phyloP scores from a whole-genome alignment of 2,797 vertebrate species.

The Glyptemys insculpta region DNA sequence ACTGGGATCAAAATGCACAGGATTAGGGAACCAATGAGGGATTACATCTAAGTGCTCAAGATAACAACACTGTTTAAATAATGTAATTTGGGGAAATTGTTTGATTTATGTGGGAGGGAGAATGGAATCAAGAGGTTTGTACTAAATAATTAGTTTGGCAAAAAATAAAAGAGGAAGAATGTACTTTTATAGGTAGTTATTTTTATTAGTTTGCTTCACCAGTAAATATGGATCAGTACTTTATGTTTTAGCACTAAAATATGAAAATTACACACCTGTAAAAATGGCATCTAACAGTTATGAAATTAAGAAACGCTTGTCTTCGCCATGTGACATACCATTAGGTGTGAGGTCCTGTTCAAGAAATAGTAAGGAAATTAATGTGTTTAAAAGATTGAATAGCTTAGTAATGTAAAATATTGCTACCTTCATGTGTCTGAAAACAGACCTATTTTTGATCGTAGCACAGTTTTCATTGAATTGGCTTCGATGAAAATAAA shows the following conservation, averaged over 20 bases:
- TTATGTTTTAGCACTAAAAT: slow-evolving; percentile 78
- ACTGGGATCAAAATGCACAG: neutral
- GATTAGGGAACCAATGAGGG: slow-evolving; percentile 59
- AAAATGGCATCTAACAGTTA: slow-evolving; percentile 80
- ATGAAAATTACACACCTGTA: slow-evolving; percentile 82
- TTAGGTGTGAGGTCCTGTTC: slow-evolving; percentile 76
- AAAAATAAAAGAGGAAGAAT: slow-evolving; percentile 80
- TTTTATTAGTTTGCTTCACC: slow-evolving; percentile 81
- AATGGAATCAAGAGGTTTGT: slow-evolving; percentile 58
- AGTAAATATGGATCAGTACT: slow-evolving; percentile 82
- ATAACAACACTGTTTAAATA: slow-evolving; percentile 30
- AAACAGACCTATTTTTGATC: slow-evolving; percentile 65
- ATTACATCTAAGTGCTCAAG: slow-evolving; percentile 47
- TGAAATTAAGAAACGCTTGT: slow-evolving; percentile 79
- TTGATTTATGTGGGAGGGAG: slow-evolving; percentile 47
- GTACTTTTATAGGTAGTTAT: slow-evolving; percentile 81
- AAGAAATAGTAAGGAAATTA: slow-evolving; percentile 77
- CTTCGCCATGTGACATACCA: slow-evolving; percentile 74
- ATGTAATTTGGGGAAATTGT: slow-evolving; percentile 18
- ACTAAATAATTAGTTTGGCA: slow-evolving; percentile 77
- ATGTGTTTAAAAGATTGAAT: slow-evolving; percentile 73
- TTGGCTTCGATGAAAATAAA: slow-evolving; percentile 71
- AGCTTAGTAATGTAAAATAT: slow-evolving; percentile 75
- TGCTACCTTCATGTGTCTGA: slow-evolving; percentile 72
- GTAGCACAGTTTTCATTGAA: slow-evolving; percentile 61